Percentiles rank a stretch among this genome's conserved stretches.
Evolutionary conservation across 2,797 vertebrate species (phyloP).

Genomic region (Fundulus diaphanus): DNA sequence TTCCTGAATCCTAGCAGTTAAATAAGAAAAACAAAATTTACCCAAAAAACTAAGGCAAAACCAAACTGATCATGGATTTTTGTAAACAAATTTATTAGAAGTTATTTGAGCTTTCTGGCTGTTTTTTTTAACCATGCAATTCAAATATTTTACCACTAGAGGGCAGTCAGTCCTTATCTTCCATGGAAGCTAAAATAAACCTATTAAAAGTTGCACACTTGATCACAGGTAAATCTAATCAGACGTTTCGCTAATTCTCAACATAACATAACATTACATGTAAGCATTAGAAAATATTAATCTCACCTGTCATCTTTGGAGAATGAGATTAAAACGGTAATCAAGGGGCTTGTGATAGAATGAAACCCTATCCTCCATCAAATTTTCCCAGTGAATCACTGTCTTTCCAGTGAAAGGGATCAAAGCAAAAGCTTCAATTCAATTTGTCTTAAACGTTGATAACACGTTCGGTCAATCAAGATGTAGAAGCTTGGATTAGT

Average conservation of each 20-base stretch:
- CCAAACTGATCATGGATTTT: background rate
- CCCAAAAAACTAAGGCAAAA: background rate
- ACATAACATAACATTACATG: background rate
- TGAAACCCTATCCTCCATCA: background rate
- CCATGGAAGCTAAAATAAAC: background rate
- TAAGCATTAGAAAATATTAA: background rate
- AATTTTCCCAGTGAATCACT: background rate
- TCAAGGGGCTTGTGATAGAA: background rate
- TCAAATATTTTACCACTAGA: slow-evolving; percentile 35
- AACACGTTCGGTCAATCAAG: background rate
- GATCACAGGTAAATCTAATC: background rate
- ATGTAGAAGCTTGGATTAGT: background rate
- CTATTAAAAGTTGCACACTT: too few species aligned
- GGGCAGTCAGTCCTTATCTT: slow-evolving; percentile 25
- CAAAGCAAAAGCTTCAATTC: background rate
- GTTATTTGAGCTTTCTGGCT: background rate
- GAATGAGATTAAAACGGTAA: background rate
- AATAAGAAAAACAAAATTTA: background rate
- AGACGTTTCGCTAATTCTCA: background rate
- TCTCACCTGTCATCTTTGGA: background rate
- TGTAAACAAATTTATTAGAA: background rate
- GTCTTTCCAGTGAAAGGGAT: background rate
- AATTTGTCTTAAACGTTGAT: background rate
- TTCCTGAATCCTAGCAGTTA: background rate
- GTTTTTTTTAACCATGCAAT: slow-evolving; percentile 10